phyloP scores from a whole-genome alignment of 2,888 invertebrate genomes.

The Synanthedon formicaeformis region DNA sequence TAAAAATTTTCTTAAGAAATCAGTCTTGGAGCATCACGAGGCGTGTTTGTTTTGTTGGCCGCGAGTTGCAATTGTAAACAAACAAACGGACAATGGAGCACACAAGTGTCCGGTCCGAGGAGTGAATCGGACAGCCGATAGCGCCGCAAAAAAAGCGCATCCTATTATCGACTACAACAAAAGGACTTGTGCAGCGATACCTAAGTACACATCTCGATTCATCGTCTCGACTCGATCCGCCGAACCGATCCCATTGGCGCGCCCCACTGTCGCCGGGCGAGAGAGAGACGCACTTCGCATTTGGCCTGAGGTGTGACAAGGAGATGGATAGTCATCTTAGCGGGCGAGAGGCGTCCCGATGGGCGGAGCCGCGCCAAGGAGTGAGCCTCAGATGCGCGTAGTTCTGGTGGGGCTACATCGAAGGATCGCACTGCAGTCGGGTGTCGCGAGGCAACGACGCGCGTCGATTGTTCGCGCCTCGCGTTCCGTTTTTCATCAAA shows the following conservation, averaged over 20 bases:
- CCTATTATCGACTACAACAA: constrained; percentile 71
- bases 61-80: constrained; percentile 34
- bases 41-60: constrained; percentile 18
- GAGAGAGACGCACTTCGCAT: constrained; percentile 41
- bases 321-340: constrained; percentile 69
- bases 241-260: constrained; percentile 69
- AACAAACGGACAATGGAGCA: constrained; percentile 22
- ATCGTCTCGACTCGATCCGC: constrained; percentile 69
- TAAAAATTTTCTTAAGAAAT: neutral
- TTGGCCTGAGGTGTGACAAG: constrained; percentile 34
- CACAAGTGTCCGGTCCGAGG: constrained; percentile 20
- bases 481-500: constrained; percentile 23
- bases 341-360: constrained; percentile 67
- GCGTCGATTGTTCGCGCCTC: constrained; percentile 40
- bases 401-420: constrained; percentile 73
- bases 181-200: constrained; percentile 69
- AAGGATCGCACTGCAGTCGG: constrained; percentile 73
- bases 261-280: constrained; percentile 64
- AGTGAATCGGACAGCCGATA: constrained; percentile 40
- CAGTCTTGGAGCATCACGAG: constrained; percentile 8
- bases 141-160: constrained; percentile 66
- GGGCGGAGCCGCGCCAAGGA: constrained; percentile 73
- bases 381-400: constrained; percentile 73
- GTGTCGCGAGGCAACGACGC: constrained; percentile 59
- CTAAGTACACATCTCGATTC: constrained; percentile 72